Percentiles rank a stretch among this genome's conserved stretches.
Evolutionary conservation across 2,113 vertebrate species (phyloP).

Genomic region (Turdus rufiventris): DNA sequence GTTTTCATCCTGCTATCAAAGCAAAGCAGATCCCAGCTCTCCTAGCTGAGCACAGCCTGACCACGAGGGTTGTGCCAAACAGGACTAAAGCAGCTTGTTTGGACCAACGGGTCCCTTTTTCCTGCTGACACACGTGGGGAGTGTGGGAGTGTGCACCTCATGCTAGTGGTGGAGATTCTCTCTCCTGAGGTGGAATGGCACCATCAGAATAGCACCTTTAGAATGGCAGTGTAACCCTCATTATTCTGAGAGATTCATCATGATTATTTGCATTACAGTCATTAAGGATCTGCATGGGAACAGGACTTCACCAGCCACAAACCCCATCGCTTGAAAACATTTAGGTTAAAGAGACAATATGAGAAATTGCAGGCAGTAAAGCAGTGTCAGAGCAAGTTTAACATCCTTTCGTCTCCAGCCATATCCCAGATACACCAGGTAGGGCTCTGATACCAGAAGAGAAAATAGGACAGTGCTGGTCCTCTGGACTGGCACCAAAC

Average conservation of each 20-base stretch:
- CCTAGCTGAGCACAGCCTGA: background rate
- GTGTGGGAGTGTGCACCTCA: background rate
- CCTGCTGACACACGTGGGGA: accelerated
- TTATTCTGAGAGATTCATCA: background rate
- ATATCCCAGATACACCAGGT: background rate
- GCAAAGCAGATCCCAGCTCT: background rate
- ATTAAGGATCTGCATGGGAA: background rate
- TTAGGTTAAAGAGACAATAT: background rate
- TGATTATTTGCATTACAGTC: background rate
- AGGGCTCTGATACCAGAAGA: background rate
- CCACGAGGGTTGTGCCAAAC: background rate
- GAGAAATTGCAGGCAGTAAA: background rate
- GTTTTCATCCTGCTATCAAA: background rate
- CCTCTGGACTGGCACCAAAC: background rate
- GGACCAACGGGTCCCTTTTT: background rate
- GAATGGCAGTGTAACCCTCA: background rate
- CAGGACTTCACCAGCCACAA: background rate
- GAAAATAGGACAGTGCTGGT: background rate
- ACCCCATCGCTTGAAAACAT: background rate
- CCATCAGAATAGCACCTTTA: background rate
- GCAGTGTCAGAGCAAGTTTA: background rate
- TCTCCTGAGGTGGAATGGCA: background rate
- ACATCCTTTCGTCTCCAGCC: background rate
- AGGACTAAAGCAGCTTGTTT: background rate
- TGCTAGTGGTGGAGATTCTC: background rate